Evolutionary conservation across 2,888 invertebrate species (phyloP), one percentile per base, ranked within the genome.

Genomic region (Beris morrisii): DNA sequence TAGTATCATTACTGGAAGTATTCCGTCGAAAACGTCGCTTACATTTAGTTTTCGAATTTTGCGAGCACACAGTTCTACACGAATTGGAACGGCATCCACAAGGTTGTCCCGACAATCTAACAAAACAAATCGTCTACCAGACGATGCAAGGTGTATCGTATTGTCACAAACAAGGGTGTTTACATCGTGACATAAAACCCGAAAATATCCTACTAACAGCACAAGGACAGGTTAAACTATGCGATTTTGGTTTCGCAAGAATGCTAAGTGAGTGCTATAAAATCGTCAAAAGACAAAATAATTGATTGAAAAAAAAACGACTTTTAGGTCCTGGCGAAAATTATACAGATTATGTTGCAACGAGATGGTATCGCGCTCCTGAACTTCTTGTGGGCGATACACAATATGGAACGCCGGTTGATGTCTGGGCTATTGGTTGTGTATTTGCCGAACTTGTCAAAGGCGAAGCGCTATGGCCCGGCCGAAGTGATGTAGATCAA

Each of bases 271-370:
- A 81, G 82, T 77, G 32, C 46, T 22, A 2, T n/a, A 50, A 13
- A 22, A 22, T 22, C 22, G 22, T 22, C 22, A 22, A 22, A 22
- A 22, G 22, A 22, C 22, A 22, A 22, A 13, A 32, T 13, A 52
- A 22, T 44, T 65, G 12, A 48, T 13, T 22, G 31, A 44, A 50
- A 43, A 22, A 22, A 22, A 22, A 22, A 22, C 22, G 1, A 22
- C 22, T 22, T 66, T n/a, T 80, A 89, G 93, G 90, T 81, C 95
- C 97, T 1, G 96, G 94, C 0, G 98, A 98, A 84, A 94, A 95
- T 79, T 99, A 97, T 81, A 99, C 98, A 64, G 99, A 99, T 82
- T 99, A 99, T 81, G 99, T 99, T 71, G 98, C 98, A 53, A 99
- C 99, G 45, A 85, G 98, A 64, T 99, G 98, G 98, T 99, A 99